Evolutionary conservation across 2,888 invertebrate species (phyloP).

Genomic region (Rhodophaea formosa): DNA sequence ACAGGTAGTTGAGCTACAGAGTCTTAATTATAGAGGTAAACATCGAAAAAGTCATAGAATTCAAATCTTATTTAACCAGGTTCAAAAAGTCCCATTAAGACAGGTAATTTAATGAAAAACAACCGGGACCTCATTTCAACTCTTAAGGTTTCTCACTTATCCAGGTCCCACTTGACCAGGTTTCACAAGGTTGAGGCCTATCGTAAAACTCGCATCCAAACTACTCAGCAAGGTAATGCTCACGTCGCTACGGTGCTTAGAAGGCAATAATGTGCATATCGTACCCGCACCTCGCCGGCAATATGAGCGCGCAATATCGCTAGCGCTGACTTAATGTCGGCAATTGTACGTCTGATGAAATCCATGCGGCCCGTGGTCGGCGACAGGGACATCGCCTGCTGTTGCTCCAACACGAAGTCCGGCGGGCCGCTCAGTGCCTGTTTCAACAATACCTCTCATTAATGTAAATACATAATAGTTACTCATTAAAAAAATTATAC

Average conservation of each 20-base stretch:
- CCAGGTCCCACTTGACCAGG: too few species aligned
- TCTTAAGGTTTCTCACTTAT: too few species aligned
- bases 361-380: slow-evolving; percentile 59
- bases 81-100: too few species aligned
- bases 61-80: too few species aligned
- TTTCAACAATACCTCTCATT: slow-evolving; percentile 15
- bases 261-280: slow-evolving; percentile 13
- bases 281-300: slow-evolving; percentile 34
- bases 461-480: not conserved
- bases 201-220: not conserved
- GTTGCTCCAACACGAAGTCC: slow-evolving; percentile 39
- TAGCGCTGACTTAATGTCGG: slow-evolving; percentile 48
- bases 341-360: slow-evolving; percentile 50
- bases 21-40: too few species aligned
- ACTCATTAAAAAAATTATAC: not conserved
- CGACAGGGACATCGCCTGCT: slow-evolving; percentile 38
- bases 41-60: too few species aligned
- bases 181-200: too few species aligned
- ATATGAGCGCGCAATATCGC: slow-evolving; percentile 37
- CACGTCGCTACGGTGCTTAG: not conserved
- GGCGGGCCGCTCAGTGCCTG: slow-evolving; percentile 37
- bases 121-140: too few species aligned
- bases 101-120: too few species aligned
- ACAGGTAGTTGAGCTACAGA: too few species aligned
- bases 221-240: not conserved